phyloP scores from a whole-genome alignment of 2,888 invertebrate species.

The Eupithecia subumbrata region DNA sequence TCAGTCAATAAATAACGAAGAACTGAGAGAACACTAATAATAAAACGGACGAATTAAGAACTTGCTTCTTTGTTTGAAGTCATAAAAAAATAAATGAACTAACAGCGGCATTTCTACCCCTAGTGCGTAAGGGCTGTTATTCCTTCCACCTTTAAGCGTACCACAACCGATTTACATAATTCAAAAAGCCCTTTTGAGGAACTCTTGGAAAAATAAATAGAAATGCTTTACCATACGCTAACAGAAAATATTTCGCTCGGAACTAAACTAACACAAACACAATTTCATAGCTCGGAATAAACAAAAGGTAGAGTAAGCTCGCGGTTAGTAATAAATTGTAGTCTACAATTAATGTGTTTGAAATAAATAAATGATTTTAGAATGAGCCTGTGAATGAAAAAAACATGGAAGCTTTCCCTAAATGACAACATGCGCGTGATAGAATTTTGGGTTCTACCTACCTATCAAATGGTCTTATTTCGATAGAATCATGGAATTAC shows the following conservation, averaged over 20 bases:
- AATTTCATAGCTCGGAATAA: slow-evolving; percentile 23
- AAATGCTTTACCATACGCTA: slow-evolving; percentile 9
- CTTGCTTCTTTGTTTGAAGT: not conserved
- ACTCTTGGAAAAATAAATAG: slow-evolving; percentile 13
- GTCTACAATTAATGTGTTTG: no score
- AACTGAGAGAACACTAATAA: no score
- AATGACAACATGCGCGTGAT: no score
- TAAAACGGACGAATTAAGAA: no score
- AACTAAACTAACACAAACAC: slow-evolving; percentile 25
- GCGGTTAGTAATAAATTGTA: not conserved
- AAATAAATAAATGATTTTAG: no score
- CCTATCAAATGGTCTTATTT: no score
- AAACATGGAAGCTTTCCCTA: no score
- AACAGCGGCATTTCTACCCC: not conserved
- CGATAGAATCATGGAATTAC: no score
- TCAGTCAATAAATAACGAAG: no score
- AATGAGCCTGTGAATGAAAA: no score
- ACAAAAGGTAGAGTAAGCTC: not conserved
- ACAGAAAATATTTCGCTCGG: slow-evolving; percentile 18
- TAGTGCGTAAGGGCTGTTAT: not conserved
- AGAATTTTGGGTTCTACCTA: no score
- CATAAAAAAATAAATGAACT: not conserved
- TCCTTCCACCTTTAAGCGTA: not conserved
- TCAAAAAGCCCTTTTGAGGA: slow-evolving; percentile 9
- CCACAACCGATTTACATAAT: slow-evolving; percentile 7